Evolutionary conservation across 2,797 vertebrate genomes (phyloP).

Genomic region (Schizothorax lantsangensis): DNA sequence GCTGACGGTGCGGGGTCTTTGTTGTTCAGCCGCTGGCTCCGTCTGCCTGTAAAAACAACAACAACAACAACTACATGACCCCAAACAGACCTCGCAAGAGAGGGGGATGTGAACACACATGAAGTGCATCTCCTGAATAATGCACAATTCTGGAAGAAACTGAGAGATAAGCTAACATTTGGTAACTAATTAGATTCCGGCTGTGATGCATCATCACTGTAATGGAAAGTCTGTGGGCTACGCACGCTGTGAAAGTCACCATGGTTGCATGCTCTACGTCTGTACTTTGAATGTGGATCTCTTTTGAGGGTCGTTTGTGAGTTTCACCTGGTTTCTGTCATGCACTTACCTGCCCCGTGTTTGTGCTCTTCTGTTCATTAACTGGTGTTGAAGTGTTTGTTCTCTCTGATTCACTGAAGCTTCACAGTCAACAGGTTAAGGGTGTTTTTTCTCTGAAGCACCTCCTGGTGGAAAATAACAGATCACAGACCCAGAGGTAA

Average conservation of each 20-base stretch:
- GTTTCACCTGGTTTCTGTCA: not conserved
- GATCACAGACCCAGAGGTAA: not conserved
- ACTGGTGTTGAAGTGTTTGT: not conserved
- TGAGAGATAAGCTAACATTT: not conserved
- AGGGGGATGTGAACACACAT: not conserved
- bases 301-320: not conserved
- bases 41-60: conserved; percentile 60
- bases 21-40: conserved; percentile 55
- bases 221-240: not conserved
- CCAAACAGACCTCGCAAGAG: not conserved
- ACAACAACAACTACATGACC: conserved; percentile 55
- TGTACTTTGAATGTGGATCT: not conserved
- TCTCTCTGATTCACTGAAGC: not conserved
- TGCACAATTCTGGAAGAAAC: not conserved
- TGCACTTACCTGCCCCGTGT: not conserved
- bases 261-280: not conserved
- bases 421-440: conserved; percentile 14
- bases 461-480: conserved; percentile 16
- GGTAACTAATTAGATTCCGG: not conserved
- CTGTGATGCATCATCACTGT: not conserved
- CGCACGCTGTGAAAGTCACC: not conserved
- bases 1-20: conserved; percentile 71
- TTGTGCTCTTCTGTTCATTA: conserved; percentile 48
- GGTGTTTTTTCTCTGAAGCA: conserved; percentile 5
- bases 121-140: not conserved